A percentile compares a stretch with the other conserved stretches of the same genome.
Conservation (phyloP, 2,888 invertebrate species). For the Adineta ricciae region DNA sequence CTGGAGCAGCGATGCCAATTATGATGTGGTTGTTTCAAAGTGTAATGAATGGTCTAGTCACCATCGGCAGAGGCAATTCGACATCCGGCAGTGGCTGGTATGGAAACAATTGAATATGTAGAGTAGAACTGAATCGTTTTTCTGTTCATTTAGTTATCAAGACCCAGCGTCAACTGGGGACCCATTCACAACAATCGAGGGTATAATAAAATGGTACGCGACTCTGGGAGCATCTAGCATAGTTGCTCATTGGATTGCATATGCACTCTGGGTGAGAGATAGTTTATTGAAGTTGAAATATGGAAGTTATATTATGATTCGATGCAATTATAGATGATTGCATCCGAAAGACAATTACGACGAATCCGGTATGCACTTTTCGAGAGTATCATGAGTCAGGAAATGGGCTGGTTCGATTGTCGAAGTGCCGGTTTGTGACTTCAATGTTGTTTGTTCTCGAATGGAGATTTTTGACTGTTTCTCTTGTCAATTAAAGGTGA, state of each 20-base stretch:
- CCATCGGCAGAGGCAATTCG: background rate
- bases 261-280: background rate
- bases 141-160: background rate
- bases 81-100: background rate
- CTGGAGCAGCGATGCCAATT: conserved; percentile 5
- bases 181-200: background rate
- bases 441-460: no score
- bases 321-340: background rate
- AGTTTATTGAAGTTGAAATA: background rate
- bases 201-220: conserved; percentile 10
- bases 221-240: background rate
- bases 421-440: background rate
- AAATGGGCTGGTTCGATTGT: conserved; percentile 21
- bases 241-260: background rate
- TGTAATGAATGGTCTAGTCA: background rate
- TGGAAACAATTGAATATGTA: background rate
- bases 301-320: no score
- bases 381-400: background rate
- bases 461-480: no score
- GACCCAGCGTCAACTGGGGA: background rate
- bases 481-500: no score
- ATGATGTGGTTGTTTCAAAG: background rate
- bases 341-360: background rate
- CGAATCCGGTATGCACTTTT: conserved; percentile 5
- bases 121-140: background rate